A percentile compares a stretch with the other conserved stretches of the same genome.
phyloP scores from a whole-genome alignment of 2,888 invertebrate species.

The Sepiola atlantica region DNA sequence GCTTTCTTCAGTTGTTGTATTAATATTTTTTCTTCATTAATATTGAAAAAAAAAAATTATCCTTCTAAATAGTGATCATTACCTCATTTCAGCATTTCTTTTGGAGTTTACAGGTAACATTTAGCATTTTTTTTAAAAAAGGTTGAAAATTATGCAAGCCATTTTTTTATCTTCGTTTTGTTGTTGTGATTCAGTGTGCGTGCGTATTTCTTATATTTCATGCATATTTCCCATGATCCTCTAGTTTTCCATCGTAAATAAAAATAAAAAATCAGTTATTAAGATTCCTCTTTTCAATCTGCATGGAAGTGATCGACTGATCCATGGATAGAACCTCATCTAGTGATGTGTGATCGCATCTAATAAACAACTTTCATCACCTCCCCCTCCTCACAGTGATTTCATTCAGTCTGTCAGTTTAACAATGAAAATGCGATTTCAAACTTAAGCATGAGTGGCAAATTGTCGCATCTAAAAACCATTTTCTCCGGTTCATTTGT shows the following conservation, averaged over 20 bases:
- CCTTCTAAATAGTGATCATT: not conserved
- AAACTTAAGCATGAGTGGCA: not conserved
- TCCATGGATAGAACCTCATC: no score
- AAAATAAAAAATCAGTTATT: no score
- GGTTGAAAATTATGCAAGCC: not conserved
- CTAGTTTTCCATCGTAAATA: not conserved
- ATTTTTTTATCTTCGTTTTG: not conserved
- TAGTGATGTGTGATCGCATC: no score
- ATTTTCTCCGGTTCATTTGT: not conserved
- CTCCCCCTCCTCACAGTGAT: no score
- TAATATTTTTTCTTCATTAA: no score
- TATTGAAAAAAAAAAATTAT: no score
- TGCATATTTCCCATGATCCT: not conserved
- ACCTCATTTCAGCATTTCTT: conserved; percentile 2
- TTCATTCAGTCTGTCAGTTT: no score
- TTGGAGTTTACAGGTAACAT: conserved; percentile 39
- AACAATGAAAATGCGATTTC: not conserved
- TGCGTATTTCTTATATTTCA: not conserved
- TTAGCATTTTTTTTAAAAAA: not conserved
- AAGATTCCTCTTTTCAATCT: no score
- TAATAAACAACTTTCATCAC: no score
- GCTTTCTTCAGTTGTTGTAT: no score
- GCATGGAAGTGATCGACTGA: no score
- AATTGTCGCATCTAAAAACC: not conserved
- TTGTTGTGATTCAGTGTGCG: not conserved